Conservation (phyloP, 1,140 invertebrate genomes). For the Drosophila trapezifrons region DNA sequence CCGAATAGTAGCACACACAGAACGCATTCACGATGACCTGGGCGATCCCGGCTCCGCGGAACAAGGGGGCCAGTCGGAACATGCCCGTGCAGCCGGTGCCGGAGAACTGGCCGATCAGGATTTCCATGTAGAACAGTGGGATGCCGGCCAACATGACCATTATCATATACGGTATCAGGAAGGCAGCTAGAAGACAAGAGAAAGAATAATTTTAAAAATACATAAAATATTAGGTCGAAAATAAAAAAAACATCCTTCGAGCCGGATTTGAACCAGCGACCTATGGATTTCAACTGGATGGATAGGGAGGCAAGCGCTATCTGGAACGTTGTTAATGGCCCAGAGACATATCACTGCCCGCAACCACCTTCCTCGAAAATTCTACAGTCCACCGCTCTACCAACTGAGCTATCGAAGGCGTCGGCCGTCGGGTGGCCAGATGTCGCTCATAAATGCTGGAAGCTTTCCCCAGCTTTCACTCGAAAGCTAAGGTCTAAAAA, state of each 20-base stretch:
- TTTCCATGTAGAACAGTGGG: conserved; percentile 95
- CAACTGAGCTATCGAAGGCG: conserved; percentile 93
- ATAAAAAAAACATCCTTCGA: conserved; percentile 85
- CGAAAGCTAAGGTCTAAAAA: conserved; percentile 67
- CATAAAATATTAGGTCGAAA: neutral
- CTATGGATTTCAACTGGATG: conserved; percentile 86
- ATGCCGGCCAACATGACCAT: conserved; percentile 92
- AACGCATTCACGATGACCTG: conserved; percentile 94
- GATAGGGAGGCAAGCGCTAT: conserved; percentile 57
- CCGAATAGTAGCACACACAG: conserved; percentile 96
- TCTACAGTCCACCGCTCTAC: conserved; percentile 95
- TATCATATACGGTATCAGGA: conserved; percentile 90
- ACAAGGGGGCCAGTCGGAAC: conserved; percentile 90
- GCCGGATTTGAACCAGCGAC: conserved; percentile 90
- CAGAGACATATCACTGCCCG: conserved; percentile 57
- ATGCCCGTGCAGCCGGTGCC: conserved; percentile 92
- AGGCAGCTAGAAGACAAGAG: conserved; percentile 88
- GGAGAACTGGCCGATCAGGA: conserved; percentile 93
- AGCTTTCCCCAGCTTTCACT: conserved; percentile 68
- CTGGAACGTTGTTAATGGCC: conserved; percentile 52
- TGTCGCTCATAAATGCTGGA: conserved; percentile 16
- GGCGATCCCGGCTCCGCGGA: conserved; percentile 95
- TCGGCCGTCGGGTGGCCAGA: conserved; percentile 30
- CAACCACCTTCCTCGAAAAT: conserved; percentile 67
- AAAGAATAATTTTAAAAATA: neutral